These are phyloP conservation scores for Diplosoma virens DNA, from an alignment of 23 tunicate genomes.

Conservation along the genomic window DNA sequence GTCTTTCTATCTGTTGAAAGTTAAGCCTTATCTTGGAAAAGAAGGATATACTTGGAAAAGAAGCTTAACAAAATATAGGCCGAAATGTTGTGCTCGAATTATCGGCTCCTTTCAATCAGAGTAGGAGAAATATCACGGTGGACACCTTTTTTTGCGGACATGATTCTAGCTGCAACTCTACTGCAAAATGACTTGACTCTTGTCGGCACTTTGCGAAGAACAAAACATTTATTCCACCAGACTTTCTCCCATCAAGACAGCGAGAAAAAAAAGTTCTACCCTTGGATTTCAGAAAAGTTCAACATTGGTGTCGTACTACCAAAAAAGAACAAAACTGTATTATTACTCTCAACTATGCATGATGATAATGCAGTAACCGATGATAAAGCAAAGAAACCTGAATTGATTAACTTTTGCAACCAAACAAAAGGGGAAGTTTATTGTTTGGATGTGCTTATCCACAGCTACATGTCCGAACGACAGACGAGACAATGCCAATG, in stretches of 20 bases:
- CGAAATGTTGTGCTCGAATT: conserved; percentile 4
- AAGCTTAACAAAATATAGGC: background rate
- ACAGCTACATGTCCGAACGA: conserved; percentile 3
- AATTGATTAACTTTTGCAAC: background rate
- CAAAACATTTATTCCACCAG: background rate
- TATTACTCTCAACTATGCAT: conserved; percentile 8
- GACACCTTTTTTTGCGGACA: background rate
- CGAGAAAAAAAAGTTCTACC: background rate
- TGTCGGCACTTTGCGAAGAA: background rate
- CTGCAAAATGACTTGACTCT: background rate
- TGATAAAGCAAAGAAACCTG: conserved; percentile 10
- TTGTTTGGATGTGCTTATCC: conserved; percentile 1
- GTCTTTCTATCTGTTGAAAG: background rate
- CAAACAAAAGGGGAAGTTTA: conserved; percentile 2
- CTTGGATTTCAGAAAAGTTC: conserved; percentile 1
- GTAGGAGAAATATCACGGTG: conserved; percentile 5
- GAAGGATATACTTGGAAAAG: background rate
- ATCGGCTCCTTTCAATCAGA: background rate
- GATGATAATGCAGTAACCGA: background rate
- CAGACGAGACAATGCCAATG: background rate
- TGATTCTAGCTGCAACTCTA: conserved; percentile 3
- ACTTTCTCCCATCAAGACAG: background rate
- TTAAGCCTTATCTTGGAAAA: conserved; percentile 9
- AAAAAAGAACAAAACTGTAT: background rate
- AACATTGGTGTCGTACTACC: background rate